A percentile compares a stretch with the other conserved stretches of the same genome.
Evolutionary conservation across 1,140 invertebrate genomes (phyloP).

Genomic region (Oppia nitens): DNA sequence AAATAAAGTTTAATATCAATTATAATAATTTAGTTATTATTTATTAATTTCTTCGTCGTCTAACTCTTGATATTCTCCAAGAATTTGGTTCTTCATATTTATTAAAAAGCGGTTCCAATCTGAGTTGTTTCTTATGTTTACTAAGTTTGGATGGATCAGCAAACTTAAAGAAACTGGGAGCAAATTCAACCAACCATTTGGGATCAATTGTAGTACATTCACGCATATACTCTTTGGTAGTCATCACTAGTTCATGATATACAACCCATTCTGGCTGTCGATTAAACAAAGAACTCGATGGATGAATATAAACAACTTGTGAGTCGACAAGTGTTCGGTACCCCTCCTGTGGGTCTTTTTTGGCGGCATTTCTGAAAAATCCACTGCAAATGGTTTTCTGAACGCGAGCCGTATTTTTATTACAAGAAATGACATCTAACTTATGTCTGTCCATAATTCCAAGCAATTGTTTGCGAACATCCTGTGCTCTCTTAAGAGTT

Average conservation of each 20-base stretch:
- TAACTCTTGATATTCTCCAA: conserved; percentile 91
- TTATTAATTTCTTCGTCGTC: conserved; percentile 75
- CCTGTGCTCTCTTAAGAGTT: conserved; percentile 89
- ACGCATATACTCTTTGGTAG: conserved; percentile 99
- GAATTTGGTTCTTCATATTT: conserved; percentile 99
- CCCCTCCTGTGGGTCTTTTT: conserved; percentile 98
- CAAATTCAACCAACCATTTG: conserved; percentile 98
- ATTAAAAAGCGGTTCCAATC: conserved; percentile 92
- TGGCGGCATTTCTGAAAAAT: conserved; percentile 96
- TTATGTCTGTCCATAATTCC: conserved; percentile 98
- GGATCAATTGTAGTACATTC: conserved; percentile 98
- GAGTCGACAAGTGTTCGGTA: conserved; percentile 93
- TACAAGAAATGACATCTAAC: conserved; percentile 88
- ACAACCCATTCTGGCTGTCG: conserved; percentile 99
- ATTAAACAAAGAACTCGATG: conserved; percentile 85
- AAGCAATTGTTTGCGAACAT: conserved; percentile 91
- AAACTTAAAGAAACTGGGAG: conserved; percentile 96
- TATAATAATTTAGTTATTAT: too few relatives aligned
- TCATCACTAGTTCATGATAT: conserved; percentile 95
- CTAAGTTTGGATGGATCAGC: conserved; percentile 97
- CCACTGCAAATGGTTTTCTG: conserved; percentile 98
- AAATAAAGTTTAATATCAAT: too few relatives aligned
- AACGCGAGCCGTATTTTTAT: conserved; percentile 81
- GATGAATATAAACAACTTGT: conserved; percentile 98
- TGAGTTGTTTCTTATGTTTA: conserved; percentile 98